phyloP scores from a whole-genome alignment of 1,140 invertebrate species.

The Hyles vespertilio region DNA sequence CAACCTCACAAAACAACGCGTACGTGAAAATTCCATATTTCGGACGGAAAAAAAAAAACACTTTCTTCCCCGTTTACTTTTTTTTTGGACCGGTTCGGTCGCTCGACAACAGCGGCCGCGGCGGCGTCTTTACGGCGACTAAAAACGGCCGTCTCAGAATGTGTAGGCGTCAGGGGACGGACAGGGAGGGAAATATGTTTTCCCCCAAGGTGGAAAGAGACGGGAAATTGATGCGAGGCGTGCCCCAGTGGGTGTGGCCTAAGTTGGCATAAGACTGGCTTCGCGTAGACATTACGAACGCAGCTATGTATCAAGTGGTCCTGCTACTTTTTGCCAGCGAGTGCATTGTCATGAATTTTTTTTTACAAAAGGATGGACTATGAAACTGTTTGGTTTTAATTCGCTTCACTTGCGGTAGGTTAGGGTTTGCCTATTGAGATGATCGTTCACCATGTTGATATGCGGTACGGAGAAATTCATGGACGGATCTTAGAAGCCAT shows the following conservation, averaged over 20 bases:
- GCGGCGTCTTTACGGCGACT: constrained; percentile 58
- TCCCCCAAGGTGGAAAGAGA: constrained; percentile 30
- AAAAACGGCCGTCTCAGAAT: constrained; percentile 61
- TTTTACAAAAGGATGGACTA: constrained; percentile 29
- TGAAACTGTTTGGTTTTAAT: constrained; percentile 33
- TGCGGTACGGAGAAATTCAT: no score
- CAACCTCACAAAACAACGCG: no score
- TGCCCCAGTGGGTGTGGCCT: constrained; percentile 45
- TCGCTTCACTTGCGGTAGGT: constrained; percentile 40
- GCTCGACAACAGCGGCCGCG: constrained; percentile 25
- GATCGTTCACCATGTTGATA: no score
- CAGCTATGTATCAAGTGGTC: constrained; percentile 50
- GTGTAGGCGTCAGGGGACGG: constrained; percentile 55
- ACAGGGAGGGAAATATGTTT: constrained; percentile 40
- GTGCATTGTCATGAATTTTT: constrained; percentile 66
- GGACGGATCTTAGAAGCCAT: no score
- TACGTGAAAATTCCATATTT: no score
- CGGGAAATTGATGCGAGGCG: constrained; percentile 40
- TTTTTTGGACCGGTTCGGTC: no score
- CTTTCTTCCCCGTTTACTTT: no score
- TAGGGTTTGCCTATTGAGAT: constrained; percentile 17
- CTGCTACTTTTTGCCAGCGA: constrained; percentile 42
- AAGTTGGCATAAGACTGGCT: constrained; percentile 53
- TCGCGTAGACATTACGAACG: constrained; percentile 7
- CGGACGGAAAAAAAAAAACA: no score